Evolutionary conservation across 92 coral and sea anemone species (phyloP).

Genomic region (Porites rus): DNA sequence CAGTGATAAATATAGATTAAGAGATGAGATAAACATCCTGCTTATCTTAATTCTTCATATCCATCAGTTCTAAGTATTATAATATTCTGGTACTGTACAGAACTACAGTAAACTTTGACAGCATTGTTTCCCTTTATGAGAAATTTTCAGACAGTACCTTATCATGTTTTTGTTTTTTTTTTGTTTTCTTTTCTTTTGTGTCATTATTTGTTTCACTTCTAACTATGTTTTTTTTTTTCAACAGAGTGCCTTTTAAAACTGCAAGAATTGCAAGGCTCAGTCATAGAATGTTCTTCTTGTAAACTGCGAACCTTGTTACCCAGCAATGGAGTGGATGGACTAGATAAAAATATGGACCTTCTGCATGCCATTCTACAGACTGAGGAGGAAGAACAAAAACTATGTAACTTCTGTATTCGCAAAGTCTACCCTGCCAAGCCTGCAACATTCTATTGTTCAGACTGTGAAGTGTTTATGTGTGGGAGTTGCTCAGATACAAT

Average conservation of each 20-base stretch:
- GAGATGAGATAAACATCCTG: no score
- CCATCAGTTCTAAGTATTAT: no score
- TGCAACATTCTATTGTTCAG: conserved; percentile 87
- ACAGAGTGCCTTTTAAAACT: conserved; percentile 89
- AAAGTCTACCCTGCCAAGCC: conserved; percentile 97
- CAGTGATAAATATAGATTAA: no score
- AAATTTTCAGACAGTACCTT: no score
- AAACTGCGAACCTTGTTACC: conserved; percentile 93
- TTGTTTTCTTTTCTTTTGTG: neutral
- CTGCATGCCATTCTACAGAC: conserved; percentile 80
- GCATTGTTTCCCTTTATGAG: no score
- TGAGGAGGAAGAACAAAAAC: conserved; percentile 79
- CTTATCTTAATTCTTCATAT: no score
- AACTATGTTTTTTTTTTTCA: neutral
- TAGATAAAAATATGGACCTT: conserved; percentile 85
- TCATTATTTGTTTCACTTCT: neutral
- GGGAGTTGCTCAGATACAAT: conserved; percentile 95
- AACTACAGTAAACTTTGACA: no score
- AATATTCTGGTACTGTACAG: no score
- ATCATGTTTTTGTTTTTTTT: no score
- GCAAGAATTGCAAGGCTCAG: conserved; percentile 93
- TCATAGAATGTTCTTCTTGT: conserved; percentile 93
- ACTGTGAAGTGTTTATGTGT: conserved; percentile 88
- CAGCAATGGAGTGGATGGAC: conserved; percentile 78
- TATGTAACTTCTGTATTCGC: conserved; percentile 89